Percentiles rank a stretch among this genome's conserved stretches.
phyloP scores from a whole-genome alignment of 1,140 invertebrate genomes.

The Trichogramma pretiosum region DNA sequence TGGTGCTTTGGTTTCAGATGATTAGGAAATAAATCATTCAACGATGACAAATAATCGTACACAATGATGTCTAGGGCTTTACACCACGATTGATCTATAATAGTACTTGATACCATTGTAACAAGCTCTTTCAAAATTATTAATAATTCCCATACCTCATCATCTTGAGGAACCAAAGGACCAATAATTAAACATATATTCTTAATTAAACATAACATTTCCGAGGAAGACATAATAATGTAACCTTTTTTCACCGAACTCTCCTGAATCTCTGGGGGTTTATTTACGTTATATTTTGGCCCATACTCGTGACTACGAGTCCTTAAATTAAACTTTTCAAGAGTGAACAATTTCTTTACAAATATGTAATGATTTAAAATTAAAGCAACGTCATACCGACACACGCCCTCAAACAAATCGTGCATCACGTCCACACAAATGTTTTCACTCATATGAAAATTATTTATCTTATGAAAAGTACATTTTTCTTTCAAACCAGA shows the following conservation, averaged over 20 bases:
- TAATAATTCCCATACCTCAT: slow-evolving; percentile 11
- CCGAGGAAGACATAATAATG: slow-evolving; percentile 13
- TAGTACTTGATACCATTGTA: slow-evolving; percentile 10
- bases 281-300: slow-evolving; percentile 10
- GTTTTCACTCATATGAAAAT: no score
- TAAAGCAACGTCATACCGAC: slow-evolving; percentile 7
- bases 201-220: slow-evolving; percentile 14
- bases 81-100: neutral
- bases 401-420: slow-evolving; percentile 10
- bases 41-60: slow-evolving; percentile 1
- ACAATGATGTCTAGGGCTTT: neutral
- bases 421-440: slow-evolving; percentile 15
- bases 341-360: slow-evolving; percentile 9
- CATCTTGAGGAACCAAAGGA: slow-evolving; percentile 3
- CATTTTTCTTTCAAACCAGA: slow-evolving; percentile 11
- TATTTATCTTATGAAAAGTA: slow-evolving; percentile 11
- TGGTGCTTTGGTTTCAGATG: slow-evolving; percentile 18
- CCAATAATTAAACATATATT: slow-evolving; percentile 17
- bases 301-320: slow-evolving; percentile 9
- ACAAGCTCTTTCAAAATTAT: slow-evolving; percentile 10
- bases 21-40: neutral
- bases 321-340: slow-evolving; percentile 10
- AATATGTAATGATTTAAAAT: slow-evolving; percentile 13
- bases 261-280: slow-evolving; percentile 13
- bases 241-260: slow-evolving; percentile 9